Evolutionary conservation across 2,888 invertebrate genomes (phyloP), one percentile per base, ranked within the genome.

Genomic region (Nomada ruficornis): DNA sequence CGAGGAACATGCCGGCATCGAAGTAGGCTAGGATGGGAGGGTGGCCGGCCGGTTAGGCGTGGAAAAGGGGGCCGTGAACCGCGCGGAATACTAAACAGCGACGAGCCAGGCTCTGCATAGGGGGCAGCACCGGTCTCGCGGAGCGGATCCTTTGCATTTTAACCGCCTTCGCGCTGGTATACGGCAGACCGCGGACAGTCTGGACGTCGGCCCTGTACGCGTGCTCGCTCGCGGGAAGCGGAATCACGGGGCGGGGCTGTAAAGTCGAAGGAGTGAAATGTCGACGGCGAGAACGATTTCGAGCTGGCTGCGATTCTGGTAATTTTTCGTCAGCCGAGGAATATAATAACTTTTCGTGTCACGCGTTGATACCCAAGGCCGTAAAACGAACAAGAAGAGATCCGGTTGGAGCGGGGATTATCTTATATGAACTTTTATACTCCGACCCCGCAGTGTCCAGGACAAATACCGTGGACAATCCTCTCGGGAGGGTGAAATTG

Each of bases 101-200:
- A 1, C 44, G 20, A 59, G 42, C 26, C n/a, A 7, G 11, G 13
- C 15, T n/a, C 89, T n/a, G 62, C 78, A 67, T 47, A 64, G 75
- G 68, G 47, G 69, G 63, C 69, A 52, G 47, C 36, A 89, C 90
- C 89, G 91, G 90, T 89, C 92, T 90, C 91, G 92, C 91, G 36
- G 36, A 7, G 7, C 91, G 90, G 89, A 91, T 89, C 90, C 93
- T 93, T 93, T 93, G 93, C 93, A 93, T 93, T 93, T 93, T 93
- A 93, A 93, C 91, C 91, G 90, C 89, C 85, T 91, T 47, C 15
- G 15, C 13, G 13, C 47, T 11, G 47, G 47, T 47, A 3, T 4
- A 3, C 47, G 47, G 3, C 47, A 10, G 47, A 2, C 42, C 4
- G 2, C 7, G n/a, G 23, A 42, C 10, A 68, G 36, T 20, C 54